Evolutionary conservation across 2,797 vertebrate genomes (phyloP).

Genomic region (Martes flavigula): DNA sequence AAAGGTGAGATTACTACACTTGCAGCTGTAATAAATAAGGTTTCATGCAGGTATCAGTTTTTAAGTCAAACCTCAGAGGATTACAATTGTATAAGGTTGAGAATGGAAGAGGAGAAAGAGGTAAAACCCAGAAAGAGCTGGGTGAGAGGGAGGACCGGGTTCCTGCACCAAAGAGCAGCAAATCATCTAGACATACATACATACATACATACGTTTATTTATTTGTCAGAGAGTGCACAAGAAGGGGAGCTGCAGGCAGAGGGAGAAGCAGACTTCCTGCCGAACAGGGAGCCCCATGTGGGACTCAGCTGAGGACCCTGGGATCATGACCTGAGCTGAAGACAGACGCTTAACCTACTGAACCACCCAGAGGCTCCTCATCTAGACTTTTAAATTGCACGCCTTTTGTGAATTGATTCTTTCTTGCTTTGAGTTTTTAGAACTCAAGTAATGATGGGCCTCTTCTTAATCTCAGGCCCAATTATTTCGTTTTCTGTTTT

Average conservation of each 20-base stretch:
- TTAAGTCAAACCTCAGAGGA: not conserved
- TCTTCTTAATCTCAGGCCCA: not conserved
- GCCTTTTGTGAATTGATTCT: not conserved
- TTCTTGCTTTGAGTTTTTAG: constrained; percentile 2
- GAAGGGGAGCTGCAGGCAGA: not conserved
- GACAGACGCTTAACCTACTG: not conserved
- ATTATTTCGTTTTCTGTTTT: not conserved
- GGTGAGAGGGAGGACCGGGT: not conserved
- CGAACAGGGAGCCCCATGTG: not conserved
- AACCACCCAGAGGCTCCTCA: not conserved
- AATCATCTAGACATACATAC: not conserved
- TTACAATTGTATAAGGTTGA: not conserved
- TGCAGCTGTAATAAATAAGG: not conserved
- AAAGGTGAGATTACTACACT: not conserved
- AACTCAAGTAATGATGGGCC: not conserved
- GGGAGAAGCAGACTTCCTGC: not conserved
- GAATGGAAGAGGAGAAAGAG: not conserved
- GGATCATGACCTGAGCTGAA: not conserved
- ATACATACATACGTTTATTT: too few relatives aligned
- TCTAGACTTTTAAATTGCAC: not conserved
- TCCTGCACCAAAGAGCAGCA: not conserved
- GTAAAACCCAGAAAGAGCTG: not conserved
- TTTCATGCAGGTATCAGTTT: not conserved
- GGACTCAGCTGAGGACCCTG: not conserved
- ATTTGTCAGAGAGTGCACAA: not conserved